Percentiles rank a stretch among this genome's conserved stretches.
Conservation (phyloP, 2,113 vertebrate genomes). For the Silurus meridionalis region DNA sequence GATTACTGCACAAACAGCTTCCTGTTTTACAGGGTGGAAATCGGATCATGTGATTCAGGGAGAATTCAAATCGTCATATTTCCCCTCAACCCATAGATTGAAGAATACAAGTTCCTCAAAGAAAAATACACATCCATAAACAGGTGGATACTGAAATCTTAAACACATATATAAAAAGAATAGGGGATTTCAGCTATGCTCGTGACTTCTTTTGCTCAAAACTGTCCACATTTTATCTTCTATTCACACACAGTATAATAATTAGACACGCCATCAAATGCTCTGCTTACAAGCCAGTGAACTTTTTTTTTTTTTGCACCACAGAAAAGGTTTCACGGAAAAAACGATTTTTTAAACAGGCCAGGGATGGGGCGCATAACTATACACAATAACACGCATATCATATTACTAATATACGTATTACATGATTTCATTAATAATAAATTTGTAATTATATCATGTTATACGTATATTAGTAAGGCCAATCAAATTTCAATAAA, state of each 20-base stretch:
- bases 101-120: neutral
- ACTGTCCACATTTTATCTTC: neutral
- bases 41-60: neutral
- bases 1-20: neutral
- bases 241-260: neutral
- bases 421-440: too few relatives aligned
- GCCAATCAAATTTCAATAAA: too few relatives aligned
- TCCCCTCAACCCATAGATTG: neutral
- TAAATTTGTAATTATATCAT: too few relatives aligned
- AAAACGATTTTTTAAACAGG: too few relatives aligned
- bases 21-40: neutral
- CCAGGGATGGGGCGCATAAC: too few relatives aligned
- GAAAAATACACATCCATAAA: neutral
- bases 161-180: neutral
- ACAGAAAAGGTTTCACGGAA: too few relatives aligned
- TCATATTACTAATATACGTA: too few relatives aligned
- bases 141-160: neutral
- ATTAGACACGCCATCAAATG: neutral
- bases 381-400: too few relatives aligned
- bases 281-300: neutral
- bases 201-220: neutral
- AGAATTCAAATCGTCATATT: neutral
- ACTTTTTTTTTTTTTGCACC: neutral
- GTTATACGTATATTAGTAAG: too few relatives aligned
- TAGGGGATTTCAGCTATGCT: neutral